Base-by-base conservation (phyloP, 2,888 invertebrate genomes). In the Allygus modestus region DNA sequence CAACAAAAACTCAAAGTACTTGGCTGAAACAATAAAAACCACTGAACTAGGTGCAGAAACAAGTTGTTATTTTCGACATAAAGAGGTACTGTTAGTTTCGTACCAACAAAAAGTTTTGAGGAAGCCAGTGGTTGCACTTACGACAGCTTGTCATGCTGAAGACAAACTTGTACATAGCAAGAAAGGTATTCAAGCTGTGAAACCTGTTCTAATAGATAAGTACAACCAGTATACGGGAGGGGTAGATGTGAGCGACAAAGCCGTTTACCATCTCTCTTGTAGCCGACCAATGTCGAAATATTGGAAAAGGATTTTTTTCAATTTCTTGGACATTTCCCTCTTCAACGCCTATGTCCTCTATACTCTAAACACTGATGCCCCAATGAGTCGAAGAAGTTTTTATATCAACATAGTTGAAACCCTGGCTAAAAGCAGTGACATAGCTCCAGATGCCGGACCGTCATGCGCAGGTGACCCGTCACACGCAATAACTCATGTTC, bases 81-180 rank as follows among this genome's bases (percentile, higher is more conserved):
- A 51, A 31, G 51, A 81, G 5, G 81, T 61, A 0, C 58, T 54
- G 12, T 31, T 81, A 20, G 81, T 81, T 7, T 28, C 31, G 4
- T 81, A 17, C 58, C 11, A 31, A 58, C 81, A 81, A 31, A 54
- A 23, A 26, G 31, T 26, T 54, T 58, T 17, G n/a, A 81, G 81
- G 20, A 81, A 81, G 26, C 81, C 81, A 20, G 81, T 81, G 12
- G 9, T 28, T 20, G 15, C 54, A n/a, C 12, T 81, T 7, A 41
- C 51, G n/a, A 81, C 81, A 17, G 81, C 31, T 0, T 46, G 33
- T n/a, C 58, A 81, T 28, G 41, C 81, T 15, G 81, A 81, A 61
- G 61, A 81, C 37, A 81, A 37, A 61, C 12, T 81, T 23, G 61
- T 58, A 2, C 1, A 33, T 15, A 81, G 58, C 31, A 54, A 33